Conservation (phyloP, 2,888 invertebrate genomes). For the Lucinisca nassula region DNA sequence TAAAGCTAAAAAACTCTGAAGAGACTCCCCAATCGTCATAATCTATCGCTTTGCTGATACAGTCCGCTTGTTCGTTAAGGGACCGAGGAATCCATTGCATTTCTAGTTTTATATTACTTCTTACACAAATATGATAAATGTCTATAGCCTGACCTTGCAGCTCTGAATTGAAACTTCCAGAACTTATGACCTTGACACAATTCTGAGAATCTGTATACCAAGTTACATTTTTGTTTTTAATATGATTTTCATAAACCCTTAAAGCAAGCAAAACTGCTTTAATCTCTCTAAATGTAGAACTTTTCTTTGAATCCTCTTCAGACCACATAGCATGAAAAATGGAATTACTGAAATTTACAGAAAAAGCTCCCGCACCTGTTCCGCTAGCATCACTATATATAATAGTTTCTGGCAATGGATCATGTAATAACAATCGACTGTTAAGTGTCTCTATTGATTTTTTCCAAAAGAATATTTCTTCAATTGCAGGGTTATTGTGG, state of each 20-base stretch:
- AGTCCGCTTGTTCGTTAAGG: neutral
- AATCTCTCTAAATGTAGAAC: slow-evolving; percentile 28
- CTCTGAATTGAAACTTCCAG: slow-evolving; percentile 19
- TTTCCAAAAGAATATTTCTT: neutral
- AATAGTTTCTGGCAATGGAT: neutral
- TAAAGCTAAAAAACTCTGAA: slow-evolving; percentile 20
- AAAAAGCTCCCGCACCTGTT: slow-evolving; percentile 1
- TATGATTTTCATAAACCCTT: neutral
- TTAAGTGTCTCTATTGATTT: neutral
- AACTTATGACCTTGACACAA: slow-evolving; percentile 3
- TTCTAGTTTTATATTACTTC: slow-evolving; percentile 12
- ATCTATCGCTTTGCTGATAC: slow-evolving; percentile 25
- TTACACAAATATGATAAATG: neutral
- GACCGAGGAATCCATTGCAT: slow-evolving; percentile 38
- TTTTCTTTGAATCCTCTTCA: slow-evolving; percentile 20
- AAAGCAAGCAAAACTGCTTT: slow-evolving; percentile 18
- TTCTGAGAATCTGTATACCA: slow-evolving; percentile 21
- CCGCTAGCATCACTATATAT: neutral
- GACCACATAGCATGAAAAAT: neutral
- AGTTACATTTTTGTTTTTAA: neutral
- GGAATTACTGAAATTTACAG: neutral
- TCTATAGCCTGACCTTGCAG: neutral
- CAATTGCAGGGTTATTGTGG: neutral
- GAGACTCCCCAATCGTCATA: slow-evolving; percentile 32
- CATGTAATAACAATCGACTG: neutral